These are phyloP conservation scores for Scelioninae gen. 1 DNA, from an alignment of 2,888 invertebrate species.

Conservation along the genomic window DNA sequence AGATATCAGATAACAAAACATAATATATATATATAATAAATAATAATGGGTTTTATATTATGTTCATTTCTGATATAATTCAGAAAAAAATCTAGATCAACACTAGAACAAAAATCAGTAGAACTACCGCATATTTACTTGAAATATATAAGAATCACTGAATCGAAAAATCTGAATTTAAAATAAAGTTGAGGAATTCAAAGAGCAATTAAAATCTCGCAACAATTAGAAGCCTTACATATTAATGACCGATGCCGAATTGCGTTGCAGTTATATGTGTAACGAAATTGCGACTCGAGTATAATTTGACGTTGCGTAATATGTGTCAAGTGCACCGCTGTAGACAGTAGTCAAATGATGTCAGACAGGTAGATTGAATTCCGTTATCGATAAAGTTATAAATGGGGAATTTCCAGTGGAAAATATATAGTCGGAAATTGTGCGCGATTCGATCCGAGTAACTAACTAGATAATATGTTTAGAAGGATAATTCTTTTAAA, in stretches of 20 bases:
- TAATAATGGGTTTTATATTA: too few relatives aligned
- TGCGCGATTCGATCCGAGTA: constrained; percentile 38
- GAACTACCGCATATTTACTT: too few relatives aligned
- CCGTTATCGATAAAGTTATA: constrained; percentile 69
- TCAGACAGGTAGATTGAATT: constrained; percentile 64
- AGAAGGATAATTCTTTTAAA: constrained; percentile 53
- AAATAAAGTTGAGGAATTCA: too few relatives aligned
- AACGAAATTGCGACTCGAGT: constrained; percentile 39
- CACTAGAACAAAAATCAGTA: too few relatives aligned
- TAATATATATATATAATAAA: too few relatives aligned
- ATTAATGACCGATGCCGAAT: constrained; percentile 23
- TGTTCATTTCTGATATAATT: too few relatives aligned
- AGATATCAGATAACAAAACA: too few relatives aligned
- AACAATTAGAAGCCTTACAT: constrained; percentile 15
- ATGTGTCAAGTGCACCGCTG: constrained; percentile 58
- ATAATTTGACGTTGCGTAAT: constrained; percentile 62
- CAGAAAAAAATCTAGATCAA: too few relatives aligned
- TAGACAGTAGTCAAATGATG: constrained; percentile 64
- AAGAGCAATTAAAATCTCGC: constrained; percentile 11
- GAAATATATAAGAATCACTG: too few relatives aligned
- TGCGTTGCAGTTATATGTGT: constrained; percentile 32
- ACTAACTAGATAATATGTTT: constrained; percentile 62
- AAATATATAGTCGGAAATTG: constrained; percentile 68
- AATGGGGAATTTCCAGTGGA: constrained; percentile 70
- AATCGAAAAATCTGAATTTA: too few relatives aligned